phyloP scores from a whole-genome alignment of 2,888 invertebrate species.

The Zeuzera pyrina region DNA sequence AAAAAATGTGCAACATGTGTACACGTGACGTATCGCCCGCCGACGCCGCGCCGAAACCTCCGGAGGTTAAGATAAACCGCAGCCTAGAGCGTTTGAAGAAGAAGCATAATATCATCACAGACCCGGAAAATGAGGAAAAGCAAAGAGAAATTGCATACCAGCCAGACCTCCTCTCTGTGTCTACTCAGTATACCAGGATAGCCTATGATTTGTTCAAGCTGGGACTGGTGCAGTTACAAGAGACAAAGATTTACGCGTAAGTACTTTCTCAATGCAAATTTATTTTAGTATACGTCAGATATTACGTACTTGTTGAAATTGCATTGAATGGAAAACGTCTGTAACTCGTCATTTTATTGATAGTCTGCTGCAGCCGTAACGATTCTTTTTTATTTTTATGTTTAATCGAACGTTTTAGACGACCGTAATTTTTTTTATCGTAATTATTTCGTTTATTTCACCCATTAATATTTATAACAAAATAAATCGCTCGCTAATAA shows the following conservation, averaged over 20 bases:
- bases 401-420: no score
- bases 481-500: no score
- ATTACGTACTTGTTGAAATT: no score
- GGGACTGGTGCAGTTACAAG: conserved; percentile 41
- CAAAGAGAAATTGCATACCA: conserved; percentile 54
- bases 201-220: conserved; percentile 48
- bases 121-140: conserved; percentile 41
- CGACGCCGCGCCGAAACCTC: conserved; percentile 25
- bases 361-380: no score
- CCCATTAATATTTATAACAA: no score
- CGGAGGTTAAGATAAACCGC: conserved; percentile 22
- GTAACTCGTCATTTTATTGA: no score
- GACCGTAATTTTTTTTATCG: no score
- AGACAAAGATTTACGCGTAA: conserved; percentile 66
- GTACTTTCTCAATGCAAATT: conserved; percentile 31
- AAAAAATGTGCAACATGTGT: conserved; percentile 60
- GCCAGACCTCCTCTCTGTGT: conserved; percentile 61
- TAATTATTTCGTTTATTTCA: no score
- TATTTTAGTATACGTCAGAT: no score
- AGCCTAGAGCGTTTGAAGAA: conserved; percentile 52
- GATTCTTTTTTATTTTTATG: no score
- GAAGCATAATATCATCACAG: conserved; percentile 57
- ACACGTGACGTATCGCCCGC: conserved; percentile 33
- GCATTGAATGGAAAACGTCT: no score
- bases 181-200: conserved; percentile 58